Evolutionary conservation across 2,888 invertebrate genomes (phyloP).

Genomic region (Desoria tigrina): DNA sequence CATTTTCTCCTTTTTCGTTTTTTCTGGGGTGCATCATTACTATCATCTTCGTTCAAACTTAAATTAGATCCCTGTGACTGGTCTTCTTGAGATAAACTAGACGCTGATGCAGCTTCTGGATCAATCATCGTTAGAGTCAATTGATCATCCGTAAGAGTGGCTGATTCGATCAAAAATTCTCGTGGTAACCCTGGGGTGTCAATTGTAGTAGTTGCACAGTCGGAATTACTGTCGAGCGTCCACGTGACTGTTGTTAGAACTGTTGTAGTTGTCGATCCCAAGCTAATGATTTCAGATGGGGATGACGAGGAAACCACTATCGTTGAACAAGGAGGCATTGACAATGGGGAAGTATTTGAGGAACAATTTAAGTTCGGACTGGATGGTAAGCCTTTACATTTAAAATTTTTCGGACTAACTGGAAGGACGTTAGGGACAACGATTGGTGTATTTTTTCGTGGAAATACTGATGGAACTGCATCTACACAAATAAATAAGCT

Average conservation of each 20-base stretch:
- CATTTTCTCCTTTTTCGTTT: conserved; percentile 45
- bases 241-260: neutral
- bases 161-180: conserved; percentile 44
- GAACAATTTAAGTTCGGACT: no score
- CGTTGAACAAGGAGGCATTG: no score
- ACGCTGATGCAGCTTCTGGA: conserved; percentile 14
- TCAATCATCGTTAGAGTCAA: conserved; percentile 38
- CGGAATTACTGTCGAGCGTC: neutral
- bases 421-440: conserved; percentile 45
- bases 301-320: no score
- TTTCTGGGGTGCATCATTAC: neutral
- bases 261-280: neutral
- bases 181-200: neutral
- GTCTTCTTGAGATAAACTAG: conserved; percentile 18
- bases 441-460: conserved; percentile 46
- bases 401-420: conserved; percentile 19
- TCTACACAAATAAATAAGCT: conserved; percentile 28
- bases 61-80: neutral
- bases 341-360: no score
- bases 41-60: neutral
- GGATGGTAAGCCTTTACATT: no score
- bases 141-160: conserved; percentile 43
- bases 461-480: conserved; percentile 53
- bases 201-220: neutral
- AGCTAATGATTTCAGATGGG: neutral